Evolutionary conservation across 1,140 invertebrate genomes (phyloP), one percentile per base, ranked within the genome.

Genomic region (Lepidurus arcticus): DNA sequence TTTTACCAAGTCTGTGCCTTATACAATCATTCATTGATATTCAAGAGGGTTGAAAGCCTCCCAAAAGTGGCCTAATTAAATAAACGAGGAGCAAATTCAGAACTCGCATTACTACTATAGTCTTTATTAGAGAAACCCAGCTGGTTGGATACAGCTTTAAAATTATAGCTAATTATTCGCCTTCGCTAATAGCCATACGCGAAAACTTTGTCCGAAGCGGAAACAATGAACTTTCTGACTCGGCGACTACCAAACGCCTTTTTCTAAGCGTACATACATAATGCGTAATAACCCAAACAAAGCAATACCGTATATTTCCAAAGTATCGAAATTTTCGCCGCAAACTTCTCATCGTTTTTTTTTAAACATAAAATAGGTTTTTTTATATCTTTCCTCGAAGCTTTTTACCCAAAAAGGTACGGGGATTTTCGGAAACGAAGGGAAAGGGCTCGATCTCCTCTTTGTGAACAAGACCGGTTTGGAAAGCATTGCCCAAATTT

Each of bases 1-100:
- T 65, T 65, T 65, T 65, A 65, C 53, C 53, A 65, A 65, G 53
- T 65, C 53, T 65, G 53, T 65, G 53, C 53, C 53, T 65, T 65
- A 65, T 65, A 65, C 53, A 65, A 65, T 65, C 53, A 16, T 65
- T 65, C 53, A 65, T 65, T 65, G 53, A 65, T 65, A 65, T 65
- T 65, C 53, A 65, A 65, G 53, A 65, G 53, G 53, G 53, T 13
- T 21, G 53, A 65, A 65, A 65, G 53, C 53, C 53, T 65, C 53
- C 53, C 53, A 65, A 65, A 65, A 65, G 53, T 65, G 53, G 16
- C 53, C 53, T 65, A 65, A 65, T 65, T 65, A 65, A 65, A 65
- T 65, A 65, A 65, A 21, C 53, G 16, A 21, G 21, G 53, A 16
- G 9, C 8, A 65, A 4, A 65, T 65, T 65, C 8, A 21, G 21